Evolutionary conservation across 1,140 invertebrate species (phyloP).

Genomic region (Orussus abietinus): DNA sequence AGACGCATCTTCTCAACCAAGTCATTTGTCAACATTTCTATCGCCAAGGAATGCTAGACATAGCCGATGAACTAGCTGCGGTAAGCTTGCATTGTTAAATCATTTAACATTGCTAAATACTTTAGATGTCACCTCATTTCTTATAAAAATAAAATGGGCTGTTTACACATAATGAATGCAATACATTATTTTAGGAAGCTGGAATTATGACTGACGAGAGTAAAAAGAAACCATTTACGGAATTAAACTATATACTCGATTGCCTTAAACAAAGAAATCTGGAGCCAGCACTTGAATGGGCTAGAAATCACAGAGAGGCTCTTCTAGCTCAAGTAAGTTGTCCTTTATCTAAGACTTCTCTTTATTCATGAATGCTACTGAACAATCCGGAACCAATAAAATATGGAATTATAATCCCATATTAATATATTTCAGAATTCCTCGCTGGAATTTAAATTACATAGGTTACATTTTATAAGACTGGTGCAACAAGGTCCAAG

Average conservation of each 20-base stretch:
- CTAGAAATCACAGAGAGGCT: slow-evolving; percentile 60
- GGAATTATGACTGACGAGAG: slow-evolving; percentile 65
- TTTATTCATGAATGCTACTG: too few species aligned
- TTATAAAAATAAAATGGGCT: background rate
- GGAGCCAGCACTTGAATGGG: slow-evolving; percentile 78
- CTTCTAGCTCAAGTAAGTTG: slow-evolving; percentile 57
- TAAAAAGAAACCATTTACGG: slow-evolving; percentile 78
- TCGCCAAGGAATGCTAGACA: slow-evolving; percentile 86
- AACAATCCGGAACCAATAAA: too few species aligned
- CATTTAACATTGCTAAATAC: background rate
- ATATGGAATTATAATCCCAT: too few species aligned
- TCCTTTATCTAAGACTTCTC: too few species aligned
- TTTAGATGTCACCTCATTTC: background rate
- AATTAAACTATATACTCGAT: slow-evolving; percentile 81
- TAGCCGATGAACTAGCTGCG: slow-evolving; percentile 75
- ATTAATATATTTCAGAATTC: too few species aligned
- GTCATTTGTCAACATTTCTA: slow-evolving; percentile 97
- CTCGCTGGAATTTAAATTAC: slow-evolving; percentile 82
- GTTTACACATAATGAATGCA: slow-evolving; percentile 4
- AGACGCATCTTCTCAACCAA: slow-evolving; percentile 81
- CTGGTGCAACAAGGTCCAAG: slow-evolving; percentile 65
- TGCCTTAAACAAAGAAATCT: slow-evolving; percentile 75
- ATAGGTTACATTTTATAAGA: slow-evolving; percentile 69
- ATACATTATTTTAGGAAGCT: slow-evolving; percentile 61
- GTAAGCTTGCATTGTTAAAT: slow-evolving; percentile 41